Conservation (phyloP, 2,113 vertebrate species). For the Scytalopus superciliaris region DNA sequence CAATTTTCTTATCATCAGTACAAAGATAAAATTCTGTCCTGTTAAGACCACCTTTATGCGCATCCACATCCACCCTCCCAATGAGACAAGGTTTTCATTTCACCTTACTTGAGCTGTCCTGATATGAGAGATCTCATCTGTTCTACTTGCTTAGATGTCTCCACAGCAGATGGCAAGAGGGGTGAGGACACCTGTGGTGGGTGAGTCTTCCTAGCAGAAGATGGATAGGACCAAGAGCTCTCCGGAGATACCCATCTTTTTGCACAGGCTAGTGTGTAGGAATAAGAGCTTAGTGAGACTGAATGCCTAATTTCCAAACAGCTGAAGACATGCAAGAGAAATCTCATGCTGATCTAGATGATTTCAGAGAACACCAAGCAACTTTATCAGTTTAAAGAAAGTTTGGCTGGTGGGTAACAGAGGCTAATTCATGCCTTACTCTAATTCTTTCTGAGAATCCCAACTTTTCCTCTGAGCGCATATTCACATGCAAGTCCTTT, state of each 20-base stretch:
- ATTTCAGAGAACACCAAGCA: neutral
- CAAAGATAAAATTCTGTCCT: neutral
- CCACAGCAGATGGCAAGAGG: neutral
- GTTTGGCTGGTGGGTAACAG: neutral
- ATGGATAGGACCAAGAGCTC: neutral
- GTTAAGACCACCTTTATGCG: neutral
- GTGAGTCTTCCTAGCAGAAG: neutral
- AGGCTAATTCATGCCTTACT: neutral
- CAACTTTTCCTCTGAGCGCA: neutral
- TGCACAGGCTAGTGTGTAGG: neutral
- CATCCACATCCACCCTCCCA: neutral
- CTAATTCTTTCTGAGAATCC: neutral
- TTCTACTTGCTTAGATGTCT: neutral
- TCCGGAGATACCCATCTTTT: neutral
- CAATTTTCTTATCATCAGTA: neutral
- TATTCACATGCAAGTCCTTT: neutral
- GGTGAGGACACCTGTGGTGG: accelerated
- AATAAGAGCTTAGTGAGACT: neutral
- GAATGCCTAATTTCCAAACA: neutral
- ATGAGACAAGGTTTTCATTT: neutral
- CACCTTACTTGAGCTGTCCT: neutral
- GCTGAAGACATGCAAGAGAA: neutral
- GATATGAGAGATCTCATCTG: neutral
- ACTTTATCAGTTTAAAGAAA: neutral
- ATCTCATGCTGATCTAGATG: neutral